phyloP scores from a whole-genome alignment of 64 coral and sea anemone genomes.

The Anthopleura sola region DNA sequence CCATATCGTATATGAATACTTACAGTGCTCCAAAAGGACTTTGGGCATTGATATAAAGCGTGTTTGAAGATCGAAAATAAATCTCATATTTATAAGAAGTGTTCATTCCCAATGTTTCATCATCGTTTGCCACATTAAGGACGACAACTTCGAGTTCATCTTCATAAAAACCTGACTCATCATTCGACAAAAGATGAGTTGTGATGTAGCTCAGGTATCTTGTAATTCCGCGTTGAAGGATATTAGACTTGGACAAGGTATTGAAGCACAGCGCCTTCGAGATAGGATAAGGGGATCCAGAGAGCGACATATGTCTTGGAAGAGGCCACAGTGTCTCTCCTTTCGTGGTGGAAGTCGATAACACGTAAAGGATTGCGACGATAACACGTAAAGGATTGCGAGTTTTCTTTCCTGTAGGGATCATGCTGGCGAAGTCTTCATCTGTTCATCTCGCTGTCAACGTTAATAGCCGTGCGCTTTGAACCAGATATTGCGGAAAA shows the following conservation, averaged over 20 bases:
- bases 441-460: no score
- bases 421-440: no score
- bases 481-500: no score
- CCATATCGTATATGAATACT: conserved; percentile 15
- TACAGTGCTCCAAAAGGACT: conserved; percentile 78
- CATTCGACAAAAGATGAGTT: background rate
- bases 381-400: no score
- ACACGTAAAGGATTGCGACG: no score
- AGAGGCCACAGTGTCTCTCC: conserved; percentile 58
- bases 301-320: conserved; percentile 25
- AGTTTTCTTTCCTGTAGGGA: no score
- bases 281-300: conserved; percentile 32
- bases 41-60: conserved; percentile 30
- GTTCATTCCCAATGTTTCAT: conserved; percentile 22
- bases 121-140: conserved; percentile 34
- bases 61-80: background rate
- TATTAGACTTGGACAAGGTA: conserved; percentile 46
- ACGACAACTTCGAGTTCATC: conserved; percentile 20
- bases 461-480: no score
- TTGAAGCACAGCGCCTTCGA: conserved; percentile 59
- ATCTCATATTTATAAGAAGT: conserved; percentile 58
- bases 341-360: background rate
- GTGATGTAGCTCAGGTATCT: conserved; percentile 72
- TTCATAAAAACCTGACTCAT: background rate
- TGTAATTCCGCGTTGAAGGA: conserved; percentile 72